phyloP scores from a whole-genome alignment of 2,113 vertebrate genomes.

The Emydocephalus ijimae region DNA sequence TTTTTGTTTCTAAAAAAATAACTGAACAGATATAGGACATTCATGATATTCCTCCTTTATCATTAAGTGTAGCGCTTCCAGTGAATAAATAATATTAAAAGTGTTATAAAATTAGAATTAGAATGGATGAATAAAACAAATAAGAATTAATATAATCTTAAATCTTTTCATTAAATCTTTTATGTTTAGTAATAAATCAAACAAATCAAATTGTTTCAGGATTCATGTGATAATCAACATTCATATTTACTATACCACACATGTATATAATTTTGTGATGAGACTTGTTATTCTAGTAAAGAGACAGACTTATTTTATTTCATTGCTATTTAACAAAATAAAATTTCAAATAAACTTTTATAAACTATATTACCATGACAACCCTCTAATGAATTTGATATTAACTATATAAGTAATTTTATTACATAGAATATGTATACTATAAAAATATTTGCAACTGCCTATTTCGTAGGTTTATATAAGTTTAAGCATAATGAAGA shows the following conservation, averaged over 20 bases:
- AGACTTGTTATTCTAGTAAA: background rate
- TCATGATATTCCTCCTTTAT: background rate
- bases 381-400: background rate
- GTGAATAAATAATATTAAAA: background rate
- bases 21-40: background rate
- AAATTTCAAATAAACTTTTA: background rate
- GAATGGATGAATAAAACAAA: background rate
- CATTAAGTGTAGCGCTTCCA: background rate
- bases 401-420: background rate
- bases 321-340: background rate
- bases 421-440: background rate
- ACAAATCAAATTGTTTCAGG: background rate
- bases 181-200: background rate
- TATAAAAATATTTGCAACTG: background rate
- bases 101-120: background rate
- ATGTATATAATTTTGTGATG: background rate
- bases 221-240: background rate
- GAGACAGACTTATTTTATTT: background rate
- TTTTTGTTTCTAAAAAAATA: background rate
- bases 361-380: background rate
- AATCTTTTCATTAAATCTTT: background rate
- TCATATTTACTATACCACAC: background rate
- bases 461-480: background rate
- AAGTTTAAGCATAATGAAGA: constrained; percentile 12
- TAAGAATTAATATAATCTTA: background rate